phyloP scores from a whole-genome alignment of 2,113 vertebrate species.

The Varanus komodoensis region DNA sequence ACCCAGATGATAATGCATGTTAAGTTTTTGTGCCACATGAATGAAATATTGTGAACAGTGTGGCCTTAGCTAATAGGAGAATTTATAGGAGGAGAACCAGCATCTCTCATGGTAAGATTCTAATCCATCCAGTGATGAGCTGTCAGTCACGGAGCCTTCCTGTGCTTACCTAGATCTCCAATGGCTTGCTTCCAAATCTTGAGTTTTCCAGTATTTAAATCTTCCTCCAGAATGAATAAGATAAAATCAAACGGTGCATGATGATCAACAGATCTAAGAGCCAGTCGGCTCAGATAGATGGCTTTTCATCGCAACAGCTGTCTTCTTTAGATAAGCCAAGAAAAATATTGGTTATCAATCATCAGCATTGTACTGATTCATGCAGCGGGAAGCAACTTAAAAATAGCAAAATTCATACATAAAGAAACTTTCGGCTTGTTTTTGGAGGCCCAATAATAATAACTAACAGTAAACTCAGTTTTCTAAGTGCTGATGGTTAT shows the following conservation, averaged over 20 bases:
- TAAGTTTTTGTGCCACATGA: neutral
- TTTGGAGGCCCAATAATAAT: neutral
- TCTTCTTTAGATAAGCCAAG: neutral
- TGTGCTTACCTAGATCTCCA: neutral
- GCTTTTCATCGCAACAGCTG: constrained; percentile 13
- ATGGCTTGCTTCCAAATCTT: neutral
- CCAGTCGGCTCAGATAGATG: constrained; percentile 4
- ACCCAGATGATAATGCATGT: no score
- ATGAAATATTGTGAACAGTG: neutral
- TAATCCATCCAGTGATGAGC: neutral
- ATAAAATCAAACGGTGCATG: constrained; percentile 1
- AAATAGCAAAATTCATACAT: neutral
- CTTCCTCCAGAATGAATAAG: constrained; percentile 5
- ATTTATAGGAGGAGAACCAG: neutral
- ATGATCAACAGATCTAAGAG: constrained; percentile 9
- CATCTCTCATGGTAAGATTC: neutral
- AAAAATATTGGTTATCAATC: constrained; percentile 10
- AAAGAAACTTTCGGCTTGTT: neutral
- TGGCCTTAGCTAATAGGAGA: neutral
- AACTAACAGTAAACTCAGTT: neutral
- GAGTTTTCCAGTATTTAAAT: neutral
- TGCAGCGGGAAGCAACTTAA: neutral
- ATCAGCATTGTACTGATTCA: neutral
- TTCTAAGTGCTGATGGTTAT: neutral
- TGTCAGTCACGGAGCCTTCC: neutral